Base-by-base conservation (phyloP, 2,797 vertebrate genomes). In the Capromys pilorides region DNA sequence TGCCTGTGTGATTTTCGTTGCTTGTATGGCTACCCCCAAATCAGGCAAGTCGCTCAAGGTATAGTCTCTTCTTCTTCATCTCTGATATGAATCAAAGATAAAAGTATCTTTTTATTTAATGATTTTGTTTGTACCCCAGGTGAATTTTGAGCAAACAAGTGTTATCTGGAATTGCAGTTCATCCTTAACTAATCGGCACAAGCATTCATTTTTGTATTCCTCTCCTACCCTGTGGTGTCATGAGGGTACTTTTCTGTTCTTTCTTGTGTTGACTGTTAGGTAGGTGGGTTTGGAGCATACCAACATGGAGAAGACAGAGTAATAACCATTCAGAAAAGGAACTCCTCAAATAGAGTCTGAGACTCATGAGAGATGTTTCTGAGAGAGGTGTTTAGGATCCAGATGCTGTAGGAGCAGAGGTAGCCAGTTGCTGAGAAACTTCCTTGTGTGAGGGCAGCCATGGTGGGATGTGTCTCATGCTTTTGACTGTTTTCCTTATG, bases 151-250 rank as follows among this genome's bases (percentile, higher is more conserved):
- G 73, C 49, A 41, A 26, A 54, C 36, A 18, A 0, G 11, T 71
- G 12, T 84, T 39, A 28, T 1, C 0, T 51, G 28, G 57, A 39
- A 41, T 67, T 79, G 10, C 2, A 2, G 41, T 67, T 82, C 18
- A 13, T 19, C 33, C 54, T 67, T 22, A 51, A 16, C 26, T 36
- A 5, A 64, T 67, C 1, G 12, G 39, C n/a, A 21, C n/a, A 21
- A n/a, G 12, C 36, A 0, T 67, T 64, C 26, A 26, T 73, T 21
- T 49, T 41, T 28, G 0, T 19, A 4, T 19, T 45, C 77, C 26
- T 45, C 8, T 10, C n/a, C 33, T 21, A 66, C n/a, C 4, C 28
- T 1, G 0, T 28, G 62, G 4, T 2, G 0, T 51, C 24, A 14
- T 16, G 1, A 67, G 13, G 39, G n/a, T n/a, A 39, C 12, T 66